Base-by-base conservation (phyloP, 1,140 invertebrate species). In the Pseudobourletiella spinata region DNA sequence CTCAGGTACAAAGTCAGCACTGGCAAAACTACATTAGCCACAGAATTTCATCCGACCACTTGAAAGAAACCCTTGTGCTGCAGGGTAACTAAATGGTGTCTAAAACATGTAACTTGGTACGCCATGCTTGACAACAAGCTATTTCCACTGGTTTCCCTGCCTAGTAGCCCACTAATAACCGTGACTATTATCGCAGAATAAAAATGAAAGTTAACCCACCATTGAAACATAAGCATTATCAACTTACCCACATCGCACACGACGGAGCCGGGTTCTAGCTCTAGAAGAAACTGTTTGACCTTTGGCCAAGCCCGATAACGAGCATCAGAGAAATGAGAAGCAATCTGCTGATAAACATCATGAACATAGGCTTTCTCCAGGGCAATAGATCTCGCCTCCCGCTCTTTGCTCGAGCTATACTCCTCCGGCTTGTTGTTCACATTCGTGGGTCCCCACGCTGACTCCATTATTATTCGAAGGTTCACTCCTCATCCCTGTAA, bases 291-390 rank as follows among this genome's bases (percentile, higher is more conserved):
- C 71, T 89, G 82, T 70, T 85, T 84, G 55, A 95, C 89, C 68
- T 84, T 81, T 22, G 91, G 91, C 83, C 91, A 91, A 28, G 83
- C 80, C 61, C 84, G 83, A 64, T 84, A 82, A 78, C 83, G 64
- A 29, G 70, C 64, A 16, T 70, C 59, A 18, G 58, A 48, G 57
- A 77, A 76, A 60, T 78, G 73, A 35, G 72, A 73, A 6, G 72
- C 82, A 68, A 87, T 86, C 75, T 90, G 86, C 72, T 93, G 86
- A 79, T 95, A 96, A 56, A 95, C 91, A 72, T 94, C 90, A 76
- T 95, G 90, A 20, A 96, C 93, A 76, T 95, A 95, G 57, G 89
- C 87, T 76, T 90, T 86, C 80, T 95, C 92, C 72, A 95, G 80
- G 70, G 89, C 90, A 68, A 92, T 82, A 67, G 84, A 86, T 71